Evolutionary conservation across 2,888 invertebrate genomes (phyloP).

Genomic region (Phania funesta): DNA sequence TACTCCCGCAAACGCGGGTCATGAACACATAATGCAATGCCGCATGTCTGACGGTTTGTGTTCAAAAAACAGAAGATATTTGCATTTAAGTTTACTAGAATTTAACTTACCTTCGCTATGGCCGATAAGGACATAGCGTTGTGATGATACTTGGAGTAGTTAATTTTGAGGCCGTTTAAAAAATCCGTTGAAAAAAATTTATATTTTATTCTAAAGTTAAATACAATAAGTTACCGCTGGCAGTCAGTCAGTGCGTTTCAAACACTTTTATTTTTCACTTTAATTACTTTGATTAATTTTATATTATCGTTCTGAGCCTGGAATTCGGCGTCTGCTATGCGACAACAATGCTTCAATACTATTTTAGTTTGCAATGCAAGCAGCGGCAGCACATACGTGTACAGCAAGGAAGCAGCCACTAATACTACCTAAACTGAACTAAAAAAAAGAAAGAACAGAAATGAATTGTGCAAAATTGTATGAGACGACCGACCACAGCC

Average conservation of each 20-base stretch:
- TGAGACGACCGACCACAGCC: constrained; percentile 53
- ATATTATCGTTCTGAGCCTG: not conserved
- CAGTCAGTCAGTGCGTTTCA: not conserved
- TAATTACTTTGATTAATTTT: constrained; percentile 26
- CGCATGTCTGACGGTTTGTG: constrained; percentile 19
- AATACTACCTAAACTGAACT: constrained; percentile 52
- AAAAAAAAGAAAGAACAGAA: constrained; percentile 2
- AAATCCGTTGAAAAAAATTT: not conserved
- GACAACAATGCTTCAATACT: constrained; percentile 42
- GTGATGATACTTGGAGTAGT: constrained; percentile 85
- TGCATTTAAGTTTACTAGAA: not conserved
- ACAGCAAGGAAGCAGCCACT: constrained; percentile 52
- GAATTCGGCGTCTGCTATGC: constrained; percentile 59
- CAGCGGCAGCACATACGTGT: constrained; percentile 15
- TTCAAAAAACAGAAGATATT: not conserved
- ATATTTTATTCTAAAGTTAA: not conserved
- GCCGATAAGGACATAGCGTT: constrained; percentile 83
- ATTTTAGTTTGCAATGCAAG: constrained; percentile 39
- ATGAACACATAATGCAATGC: constrained; percentile 48
- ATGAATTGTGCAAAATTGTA: constrained; percentile 5
- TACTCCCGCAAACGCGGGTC: constrained; percentile 30
- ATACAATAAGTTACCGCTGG: not conserved
- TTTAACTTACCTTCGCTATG: constrained; percentile 84
- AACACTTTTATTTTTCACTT: not conserved
- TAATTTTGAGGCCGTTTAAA: constrained; percentile 83